Evolutionary conservation across 2,113 vertebrate species (phyloP), one percentile per base, ranked within the genome.

Genomic region (Gallinago jamesoni): DNA sequence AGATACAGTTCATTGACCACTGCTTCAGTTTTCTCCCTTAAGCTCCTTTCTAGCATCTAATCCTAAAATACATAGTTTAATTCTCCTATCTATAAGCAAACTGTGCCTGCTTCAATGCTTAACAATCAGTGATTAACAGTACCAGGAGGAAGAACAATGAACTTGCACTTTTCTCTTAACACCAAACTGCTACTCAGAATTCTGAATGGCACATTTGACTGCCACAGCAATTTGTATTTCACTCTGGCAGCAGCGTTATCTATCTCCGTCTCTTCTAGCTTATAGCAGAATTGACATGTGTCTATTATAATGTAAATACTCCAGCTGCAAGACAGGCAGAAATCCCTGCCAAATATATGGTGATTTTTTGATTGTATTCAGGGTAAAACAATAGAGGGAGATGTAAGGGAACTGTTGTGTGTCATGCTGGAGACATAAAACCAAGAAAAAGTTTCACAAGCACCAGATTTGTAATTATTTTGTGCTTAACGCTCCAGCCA

Each of bases 41-140:
- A 96, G 70, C 88, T 96, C 84, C 96, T 96, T 96, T 95, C 74
- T 72, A 74, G 87, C 87, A 93, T 45, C 47, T 97, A 96, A 97
- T 98, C 93, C 96, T 82, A 76, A 96, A 97, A 96, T 39, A 96
- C 16, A 31, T 81, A 63, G 27, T 85, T 97, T 97, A 96, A 96
- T 97, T 97, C 95, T 96, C 45, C 73, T 52, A 60, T 87, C 89
- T 88, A 87, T 93, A 93, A 95, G 93, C 86, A 93, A 88, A 94
- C 93, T 1, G 1, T 41, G 63, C 37, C 69, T 43, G 57, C 68
- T 79, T 80, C 83, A 43, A 7, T 64, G 84, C 90, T 87, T 48
- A 94, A 16, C 52, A 68, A 81, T 55, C 52, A 50, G 68, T 10
- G 47, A 93, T 91, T 92, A 97, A 89, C 83, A 86, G 83, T n/a